Evolutionary conservation across 1,140 invertebrate species (phyloP).

Genomic region (Ceratosolen solmsi): DNA sequence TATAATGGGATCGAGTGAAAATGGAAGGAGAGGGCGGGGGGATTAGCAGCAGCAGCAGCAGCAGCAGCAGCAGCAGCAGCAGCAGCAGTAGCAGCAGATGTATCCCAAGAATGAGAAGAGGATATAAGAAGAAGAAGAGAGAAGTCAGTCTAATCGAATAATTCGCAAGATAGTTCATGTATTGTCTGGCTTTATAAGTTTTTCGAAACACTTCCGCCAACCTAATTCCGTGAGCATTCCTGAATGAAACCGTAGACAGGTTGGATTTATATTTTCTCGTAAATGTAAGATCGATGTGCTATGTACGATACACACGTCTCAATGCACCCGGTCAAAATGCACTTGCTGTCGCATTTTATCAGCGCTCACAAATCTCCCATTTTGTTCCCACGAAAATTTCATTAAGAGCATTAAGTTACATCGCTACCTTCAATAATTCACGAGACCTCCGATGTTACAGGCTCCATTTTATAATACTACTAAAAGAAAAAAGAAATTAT

Average conservation of each 20-base stretch:
- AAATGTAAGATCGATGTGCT: neutral
- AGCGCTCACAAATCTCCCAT: neutral
- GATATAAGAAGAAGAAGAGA: neutral
- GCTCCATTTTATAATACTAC: neutral
- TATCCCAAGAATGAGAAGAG: no score
- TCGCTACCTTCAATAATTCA: neutral
- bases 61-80: no score
- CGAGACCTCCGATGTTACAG: neutral
- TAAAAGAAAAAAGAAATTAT: neutral
- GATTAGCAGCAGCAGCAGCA: no score
- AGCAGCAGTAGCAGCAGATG: no score
- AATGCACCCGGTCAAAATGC: neutral
- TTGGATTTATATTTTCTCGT: neutral
- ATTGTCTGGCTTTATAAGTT: slow-evolving; percentile 53
- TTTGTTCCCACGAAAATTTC: neutral
- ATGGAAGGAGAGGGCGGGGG: neutral
- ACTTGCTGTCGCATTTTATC: neutral
- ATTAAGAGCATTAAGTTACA: neutral
- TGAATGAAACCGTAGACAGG: neutral
- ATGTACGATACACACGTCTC: neutral
- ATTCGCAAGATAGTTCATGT: slow-evolving; percentile 47
- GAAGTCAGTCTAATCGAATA: slow-evolving; percentile 42
- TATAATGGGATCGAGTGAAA: slow-evolving; percentile 40
- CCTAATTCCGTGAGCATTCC: neutral
- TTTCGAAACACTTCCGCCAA: neutral